Percentiles rank a stretch among this genome's conserved stretches.
Conservation (phyloP, 2,797 vertebrate genomes). For the Pseudochirops corinnae region DNA sequence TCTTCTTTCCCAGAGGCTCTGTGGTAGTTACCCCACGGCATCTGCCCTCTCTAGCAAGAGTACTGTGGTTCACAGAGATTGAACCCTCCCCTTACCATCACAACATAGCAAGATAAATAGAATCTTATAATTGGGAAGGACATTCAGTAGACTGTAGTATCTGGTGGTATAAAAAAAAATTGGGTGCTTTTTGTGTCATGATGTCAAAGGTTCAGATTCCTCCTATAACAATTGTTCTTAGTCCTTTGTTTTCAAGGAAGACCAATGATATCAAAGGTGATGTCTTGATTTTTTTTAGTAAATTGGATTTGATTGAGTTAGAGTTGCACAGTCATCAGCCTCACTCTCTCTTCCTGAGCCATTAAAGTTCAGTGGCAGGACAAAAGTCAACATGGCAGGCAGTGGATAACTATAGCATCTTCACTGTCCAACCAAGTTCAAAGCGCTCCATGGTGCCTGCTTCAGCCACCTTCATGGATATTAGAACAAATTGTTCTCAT, state of each 20-base stretch:
- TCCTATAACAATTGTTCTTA: not conserved
- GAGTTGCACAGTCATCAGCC: not conserved
- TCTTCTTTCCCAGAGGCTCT: not conserved
- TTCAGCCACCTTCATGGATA: not conserved
- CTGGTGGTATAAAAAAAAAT: not conserved
- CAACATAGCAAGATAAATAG: not conserved
- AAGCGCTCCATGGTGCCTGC: not conserved
- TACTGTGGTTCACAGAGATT: not conserved
- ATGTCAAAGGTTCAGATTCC: not conserved
- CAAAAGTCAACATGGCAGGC: not conserved
- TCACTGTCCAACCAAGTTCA: not conserved
- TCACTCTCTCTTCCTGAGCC: not conserved
- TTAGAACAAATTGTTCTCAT: not conserved
- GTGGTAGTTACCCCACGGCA: not conserved
- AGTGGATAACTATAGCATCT: not conserved
- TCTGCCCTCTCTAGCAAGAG: not conserved
- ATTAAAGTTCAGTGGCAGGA: not conserved
- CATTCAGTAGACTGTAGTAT: not conserved
- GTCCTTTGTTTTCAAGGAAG: not conserved
- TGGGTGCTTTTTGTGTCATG: not conserved
- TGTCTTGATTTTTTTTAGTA: not conserved
- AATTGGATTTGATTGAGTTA: not conserved
- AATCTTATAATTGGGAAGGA: not conserved
- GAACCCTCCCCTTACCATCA: not conserved
- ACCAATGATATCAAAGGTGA: not conserved